Percentiles rank a stretch among this genome's conserved stretches.
Conservation (phyloP, 2,797 vertebrate species). For the Onychomys leucogaster region DNA sequence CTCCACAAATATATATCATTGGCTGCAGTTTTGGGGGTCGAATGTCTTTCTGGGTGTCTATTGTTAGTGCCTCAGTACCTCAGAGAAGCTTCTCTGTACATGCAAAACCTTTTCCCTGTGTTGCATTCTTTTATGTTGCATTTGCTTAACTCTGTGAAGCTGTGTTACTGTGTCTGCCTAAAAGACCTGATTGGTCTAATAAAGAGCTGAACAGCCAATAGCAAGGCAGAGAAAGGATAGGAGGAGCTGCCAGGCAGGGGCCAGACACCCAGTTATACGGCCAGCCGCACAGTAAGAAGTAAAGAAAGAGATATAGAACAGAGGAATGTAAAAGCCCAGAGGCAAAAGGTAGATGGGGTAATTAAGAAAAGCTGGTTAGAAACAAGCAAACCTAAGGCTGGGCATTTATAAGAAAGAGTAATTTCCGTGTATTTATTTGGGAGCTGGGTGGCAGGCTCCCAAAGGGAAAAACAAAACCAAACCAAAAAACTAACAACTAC, state of each 20-base stretch:
- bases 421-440: neutral
- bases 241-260: neutral
- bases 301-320: neutral
- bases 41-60: constrained; percentile 95
- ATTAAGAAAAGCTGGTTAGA: neutral
- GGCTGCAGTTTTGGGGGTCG: constrained; percentile 98
- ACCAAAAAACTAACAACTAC: neutral
- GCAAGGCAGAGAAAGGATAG: neutral
- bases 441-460: neutral
- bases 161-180: too few relatives aligned
- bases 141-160: too few relatives aligned
- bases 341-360: neutral
- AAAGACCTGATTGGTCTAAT: too few relatives aligned
- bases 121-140: too few relatives aligned
- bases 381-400: neutral
- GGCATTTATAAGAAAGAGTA: neutral
- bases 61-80: constrained; percentile 81
- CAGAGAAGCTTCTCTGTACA: too few relatives aligned
- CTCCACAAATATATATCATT: constrained; percentile 99
- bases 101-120: too few relatives aligned
- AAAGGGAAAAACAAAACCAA: neutral
- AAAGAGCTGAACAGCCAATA: too few relatives aligned
- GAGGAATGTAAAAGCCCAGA: neutral
- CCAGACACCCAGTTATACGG: neutral
- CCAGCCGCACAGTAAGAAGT: neutral